Percentiles rank a stretch among this genome's conserved stretches.
Conservation (phyloP, 2,888 invertebrate species). For the Nezara viridula region DNA sequence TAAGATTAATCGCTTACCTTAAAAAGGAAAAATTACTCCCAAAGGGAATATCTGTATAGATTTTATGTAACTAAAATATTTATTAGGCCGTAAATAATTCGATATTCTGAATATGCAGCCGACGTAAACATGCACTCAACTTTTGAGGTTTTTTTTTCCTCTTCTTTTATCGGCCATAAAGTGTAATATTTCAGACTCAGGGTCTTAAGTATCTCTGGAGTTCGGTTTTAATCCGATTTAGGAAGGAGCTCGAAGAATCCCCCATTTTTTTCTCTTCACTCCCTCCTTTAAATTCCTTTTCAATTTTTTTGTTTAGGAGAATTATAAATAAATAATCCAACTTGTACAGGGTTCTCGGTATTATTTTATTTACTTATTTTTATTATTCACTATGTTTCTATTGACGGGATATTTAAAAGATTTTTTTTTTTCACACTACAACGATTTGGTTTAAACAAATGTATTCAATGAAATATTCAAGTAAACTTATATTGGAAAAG, state of each 20-base stretch:
- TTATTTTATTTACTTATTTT: not conserved
- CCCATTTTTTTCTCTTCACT: not conserved
- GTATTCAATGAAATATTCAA: no score
- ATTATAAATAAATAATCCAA: slow-evolving; percentile 27
- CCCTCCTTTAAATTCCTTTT: slow-evolving; percentile 37
- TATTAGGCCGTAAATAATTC: slow-evolving; percentile 20
- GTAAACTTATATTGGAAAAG: no score
- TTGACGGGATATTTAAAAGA: no score
- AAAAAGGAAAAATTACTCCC: not conserved
- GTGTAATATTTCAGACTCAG: slow-evolving; percentile 45
- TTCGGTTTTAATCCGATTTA: slow-evolving; percentile 43
- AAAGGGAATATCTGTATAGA: not conserved
- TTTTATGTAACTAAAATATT: slow-evolving; percentile 25
- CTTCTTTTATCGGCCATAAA: slow-evolving; percentile 37
- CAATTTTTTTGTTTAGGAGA: slow-evolving; percentile 42
- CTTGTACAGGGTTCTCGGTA: not conserved
- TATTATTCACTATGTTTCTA: no score
- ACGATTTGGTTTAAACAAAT: no score
- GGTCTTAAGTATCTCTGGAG: slow-evolving; percentile 42
- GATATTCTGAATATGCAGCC: slow-evolving; percentile 28
- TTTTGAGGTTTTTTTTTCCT: not conserved
- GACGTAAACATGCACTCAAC: slow-evolving; percentile 43
- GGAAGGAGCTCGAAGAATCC: slow-evolving; percentile 9
- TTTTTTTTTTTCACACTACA: no score
- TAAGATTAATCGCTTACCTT: not conserved